phyloP scores from a whole-genome alignment of 1,140 invertebrate species.

The Euura saliciscinereae region DNA sequence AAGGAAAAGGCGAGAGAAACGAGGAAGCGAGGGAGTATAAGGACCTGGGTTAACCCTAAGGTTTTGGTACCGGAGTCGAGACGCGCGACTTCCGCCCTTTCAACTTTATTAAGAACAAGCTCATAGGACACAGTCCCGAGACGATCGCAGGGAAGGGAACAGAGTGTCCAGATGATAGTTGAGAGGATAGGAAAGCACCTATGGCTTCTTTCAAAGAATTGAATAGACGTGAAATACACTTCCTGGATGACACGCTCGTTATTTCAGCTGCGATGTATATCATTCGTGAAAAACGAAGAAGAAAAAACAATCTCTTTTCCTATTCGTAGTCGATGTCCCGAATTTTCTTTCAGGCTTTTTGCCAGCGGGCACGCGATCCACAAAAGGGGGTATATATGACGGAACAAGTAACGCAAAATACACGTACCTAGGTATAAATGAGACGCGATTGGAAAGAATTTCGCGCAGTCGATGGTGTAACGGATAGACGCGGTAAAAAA shows the following conservation, averaged over 20 bases:
- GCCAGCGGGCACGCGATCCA: conserved; percentile 1
- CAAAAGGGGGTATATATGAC: not conserved
- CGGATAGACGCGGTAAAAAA: not conserved
- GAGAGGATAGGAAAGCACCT: too few species aligned
- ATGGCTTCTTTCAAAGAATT: too few species aligned
- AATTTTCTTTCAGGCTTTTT: conserved; percentile 3
- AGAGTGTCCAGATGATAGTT: too few species aligned
- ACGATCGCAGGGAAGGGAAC: too few species aligned
- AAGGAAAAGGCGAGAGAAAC: not conserved
- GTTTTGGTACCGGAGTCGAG: not conserved
- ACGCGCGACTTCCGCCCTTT: not conserved
- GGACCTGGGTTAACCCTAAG: not conserved
- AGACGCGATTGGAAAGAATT: not conserved
- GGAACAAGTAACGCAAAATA: not conserved
- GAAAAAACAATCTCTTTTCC: too few species aligned
- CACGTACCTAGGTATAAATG: not conserved
- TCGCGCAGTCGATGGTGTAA: not conserved
- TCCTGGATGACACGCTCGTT: too few species aligned
- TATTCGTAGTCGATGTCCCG: not conserved
- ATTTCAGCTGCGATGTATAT: too few species aligned
- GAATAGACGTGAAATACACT: too few species aligned
- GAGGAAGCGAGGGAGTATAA: not conserved
- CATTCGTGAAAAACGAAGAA: too few species aligned
- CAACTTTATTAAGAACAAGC: not conserved
- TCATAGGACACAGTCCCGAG: too few species aligned